Conservation (phyloP, 1,140 invertebrate species). For the Parasteatoda tepidariorum region DNA sequence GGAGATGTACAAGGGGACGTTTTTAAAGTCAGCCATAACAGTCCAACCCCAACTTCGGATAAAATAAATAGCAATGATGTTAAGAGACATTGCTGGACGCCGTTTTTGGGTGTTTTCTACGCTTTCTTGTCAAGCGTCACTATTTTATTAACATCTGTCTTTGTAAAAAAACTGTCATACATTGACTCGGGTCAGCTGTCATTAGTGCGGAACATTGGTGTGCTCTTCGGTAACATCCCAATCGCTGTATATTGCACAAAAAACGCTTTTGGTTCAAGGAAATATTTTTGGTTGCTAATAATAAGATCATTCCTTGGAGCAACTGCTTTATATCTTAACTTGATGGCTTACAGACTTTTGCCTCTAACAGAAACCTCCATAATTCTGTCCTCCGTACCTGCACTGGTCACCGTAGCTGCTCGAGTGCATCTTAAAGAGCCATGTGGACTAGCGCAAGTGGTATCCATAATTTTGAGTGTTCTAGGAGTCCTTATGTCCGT, state of each 20-base stretch:
- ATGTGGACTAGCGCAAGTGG: slow-evolving; percentile 75
- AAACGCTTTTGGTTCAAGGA: background rate
- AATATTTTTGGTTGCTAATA: slow-evolving; percentile 3
- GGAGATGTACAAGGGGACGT: too few species aligned
- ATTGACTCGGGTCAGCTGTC: slow-evolving; percentile 12
- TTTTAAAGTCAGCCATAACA: too few species aligned
- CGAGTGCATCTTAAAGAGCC: slow-evolving; percentile 80
- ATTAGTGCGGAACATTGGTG: slow-evolving; percentile 6
- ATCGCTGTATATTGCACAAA: background rate
- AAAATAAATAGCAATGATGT: too few species aligned
- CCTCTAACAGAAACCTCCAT: slow-evolving; percentile 89
- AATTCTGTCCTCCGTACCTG: slow-evolving; percentile 89
- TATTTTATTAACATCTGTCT: slow-evolving; percentile 9
- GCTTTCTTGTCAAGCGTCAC: background rate
- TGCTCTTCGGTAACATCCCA: background rate
- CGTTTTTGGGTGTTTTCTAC: slow-evolving; percentile 1
- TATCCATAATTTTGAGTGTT: slow-evolving; percentile 83
- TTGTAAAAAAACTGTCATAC: slow-evolving; percentile 34
- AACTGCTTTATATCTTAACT: slow-evolving; percentile 25
- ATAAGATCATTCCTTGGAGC: background rate
- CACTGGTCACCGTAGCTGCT: slow-evolving; percentile 91
- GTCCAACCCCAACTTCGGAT: too few species aligned
- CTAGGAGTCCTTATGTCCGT: slow-evolving; percentile 87
- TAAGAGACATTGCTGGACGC: too few species aligned
- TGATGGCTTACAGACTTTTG: slow-evolving; percentile 81